Evolutionary conservation across 2,888 invertebrate species (phyloP).

Genomic region (Nomada hirtipes): DNA sequence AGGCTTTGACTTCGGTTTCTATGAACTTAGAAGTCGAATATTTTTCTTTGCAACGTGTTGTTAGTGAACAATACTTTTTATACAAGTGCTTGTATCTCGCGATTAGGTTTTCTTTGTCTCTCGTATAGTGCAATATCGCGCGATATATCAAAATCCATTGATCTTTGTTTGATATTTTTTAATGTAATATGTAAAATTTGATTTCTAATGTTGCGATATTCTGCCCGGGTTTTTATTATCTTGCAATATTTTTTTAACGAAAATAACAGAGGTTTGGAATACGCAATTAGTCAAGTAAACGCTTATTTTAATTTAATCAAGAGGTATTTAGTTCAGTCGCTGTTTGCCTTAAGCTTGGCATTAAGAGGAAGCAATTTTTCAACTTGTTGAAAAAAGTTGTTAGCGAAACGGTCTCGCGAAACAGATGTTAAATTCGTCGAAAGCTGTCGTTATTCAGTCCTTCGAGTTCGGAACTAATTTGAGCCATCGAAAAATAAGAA

Average conservation of each 20-base stretch:
- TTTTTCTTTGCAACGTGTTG: not conserved
- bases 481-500: slow-evolving; percentile 41
- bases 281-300: not conserved
- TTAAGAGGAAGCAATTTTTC: not conserved
- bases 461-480: slow-evolving; percentile 62
- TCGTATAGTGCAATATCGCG: no score
- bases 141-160: not conserved
- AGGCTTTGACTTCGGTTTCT: not conserved
- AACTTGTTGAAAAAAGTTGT: slow-evolving; percentile 1
- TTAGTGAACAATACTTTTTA: not conserved
- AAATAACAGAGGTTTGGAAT: no score
- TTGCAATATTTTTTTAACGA: not conserved
- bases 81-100: no score
- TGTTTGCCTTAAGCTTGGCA: not conserved
- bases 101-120: no score
- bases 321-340: not conserved
- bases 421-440: slow-evolving; percentile 38
- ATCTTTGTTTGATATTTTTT: not conserved
- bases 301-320: not conserved
- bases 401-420: not conserved
- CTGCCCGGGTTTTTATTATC: not conserved
- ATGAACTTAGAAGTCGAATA: not conserved
- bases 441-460: slow-evolving; percentile 27
- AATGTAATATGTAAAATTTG: not conserved
- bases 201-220: no score